Evolutionary conservation across 2,113 vertebrate species (phyloP), one percentile per base, ranked within the genome.

Genomic region (Ginglymostoma cirratum): DNA sequence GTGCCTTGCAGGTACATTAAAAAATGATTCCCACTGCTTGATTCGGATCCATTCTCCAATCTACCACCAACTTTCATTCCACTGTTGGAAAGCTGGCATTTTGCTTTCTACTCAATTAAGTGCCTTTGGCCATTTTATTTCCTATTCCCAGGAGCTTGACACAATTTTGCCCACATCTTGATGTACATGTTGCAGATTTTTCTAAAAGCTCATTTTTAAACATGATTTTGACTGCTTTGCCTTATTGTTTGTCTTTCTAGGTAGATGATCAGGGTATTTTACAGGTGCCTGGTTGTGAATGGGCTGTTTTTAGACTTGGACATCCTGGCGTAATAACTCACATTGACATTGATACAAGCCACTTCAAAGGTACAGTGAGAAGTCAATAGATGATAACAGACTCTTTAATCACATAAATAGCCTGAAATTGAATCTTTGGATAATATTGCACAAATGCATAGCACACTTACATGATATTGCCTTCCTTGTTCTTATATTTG

Each of bases 301-400:
- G 98, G 98, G 98, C 98, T 0, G 96, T 99, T 80, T 98, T 99
- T 96, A 96, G 97, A 34, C 87, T 98, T 30, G 98, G 98, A 5
- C 98, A 98, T 67, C 97, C 97, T 0, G 98, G 98, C 2, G 96
- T 97, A 19, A 97, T 99, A 96, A 97, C 97, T 61, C 97, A 97
- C 30, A 96, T 98, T 0, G 98, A 99, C 96, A 96, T 98, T 0
- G 98, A 99, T 96, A 99, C 98, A 0, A 97, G 96, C 69, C 97
- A 98, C 96, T 99, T 98, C 96, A 98, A 98, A 98, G 98, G 98
- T 98, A 96, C 45, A n/a, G 27, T 69, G 38, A n/a, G 17, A 48
- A 3, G 27, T 69, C 12, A 61, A 61, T 61, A 83, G 80, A n/a
- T 34, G 6, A 67, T 42, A 86, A 17, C 27, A 85, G 19, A 85